Evolutionary conservation across 2,113 vertebrate species (phyloP), one percentile per base, ranked within the genome.

Genomic region (Macrotis lagotis): DNA sequence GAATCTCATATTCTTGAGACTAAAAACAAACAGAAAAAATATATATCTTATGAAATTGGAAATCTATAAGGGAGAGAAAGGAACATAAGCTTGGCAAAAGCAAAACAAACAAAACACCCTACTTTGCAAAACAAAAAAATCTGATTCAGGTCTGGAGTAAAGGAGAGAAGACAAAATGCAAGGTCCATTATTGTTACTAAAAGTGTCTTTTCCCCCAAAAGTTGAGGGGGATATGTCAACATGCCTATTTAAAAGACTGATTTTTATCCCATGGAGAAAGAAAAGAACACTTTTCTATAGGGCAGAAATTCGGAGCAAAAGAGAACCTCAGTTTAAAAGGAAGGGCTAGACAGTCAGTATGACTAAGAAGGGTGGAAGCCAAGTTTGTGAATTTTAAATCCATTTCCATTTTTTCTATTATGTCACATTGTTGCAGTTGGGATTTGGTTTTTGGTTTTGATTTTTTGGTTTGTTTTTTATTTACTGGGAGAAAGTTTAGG

Each of bases 21-120:
- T 93, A 49, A 83, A 91, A 11, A 25, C 44, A 59, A 95, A 88
- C 74, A 52, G 31, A 19, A 91, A 91, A 91, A 55, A 50, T 66
- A 83, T 83, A 83, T 88, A 16, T 95, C 88, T 50, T 9, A 50
- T 93, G 11, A 88, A 50, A 55, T 50, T 89, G 24, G n/a, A 91
- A 51, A 92, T 89, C 19, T 89, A n/a, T 48, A n/a, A 24, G 22
- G 37, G 47, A 50, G 47, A 48, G 12, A 88, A 19, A 92, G 8
- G 88, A 48, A 59, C 47, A 14, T 9, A 26, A 51, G n/a, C n/a
- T n/a, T 59, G 50, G 91, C 48, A 51, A 74, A 74, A 93, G 3
- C 51, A 66, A 48, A 1, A 83, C 47, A 48, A 25, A 47, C 25
- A 49, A 16, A 52, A 49, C n/a, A 47, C 14, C 53, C 44, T 91